Evolutionary conservation across 2,797 vertebrate species (phyloP).

Genomic region (Moxostoma hubbsi): DNA sequence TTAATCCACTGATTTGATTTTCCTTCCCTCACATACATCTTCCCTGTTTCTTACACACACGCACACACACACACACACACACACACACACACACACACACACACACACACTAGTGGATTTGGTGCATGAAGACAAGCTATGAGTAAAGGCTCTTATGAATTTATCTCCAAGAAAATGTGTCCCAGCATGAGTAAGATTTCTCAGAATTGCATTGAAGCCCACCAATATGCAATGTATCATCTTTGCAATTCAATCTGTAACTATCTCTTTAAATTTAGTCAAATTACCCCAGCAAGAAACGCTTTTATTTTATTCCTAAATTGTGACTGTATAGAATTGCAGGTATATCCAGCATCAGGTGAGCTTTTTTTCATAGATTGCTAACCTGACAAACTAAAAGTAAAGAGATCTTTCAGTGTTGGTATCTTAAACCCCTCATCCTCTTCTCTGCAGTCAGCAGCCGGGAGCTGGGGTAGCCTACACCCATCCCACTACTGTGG

Average conservation of each 20-base stretch:
- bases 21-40: not conserved
- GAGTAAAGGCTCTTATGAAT: not conserved
- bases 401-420: too few relatives aligned
- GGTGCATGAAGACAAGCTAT: not conserved
- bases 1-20: not conserved
- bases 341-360: too few relatives aligned
- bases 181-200: not conserved
- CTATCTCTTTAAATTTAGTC: not conserved
- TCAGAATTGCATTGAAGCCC: not conserved
- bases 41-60: not conserved
- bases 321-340: too few relatives aligned
- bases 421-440: conserved; percentile 38
- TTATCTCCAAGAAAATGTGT: not conserved
- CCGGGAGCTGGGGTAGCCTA: conserved; percentile 93
- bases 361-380: too few relatives aligned
- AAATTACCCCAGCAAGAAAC: too few relatives aligned
- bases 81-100: too few relatives aligned
- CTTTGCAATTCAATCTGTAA: not conserved
- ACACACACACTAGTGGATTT: not conserved
- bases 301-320: too few relatives aligned
- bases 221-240: not conserved
- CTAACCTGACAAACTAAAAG: too few relatives aligned
- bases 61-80: too few relatives aligned
- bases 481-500: conserved; percentile 97
- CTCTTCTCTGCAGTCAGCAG: conserved; percentile 85